These are phyloP conservation scores for Rissa tridactyla DNA, from an alignment of 2,113 vertebrate genomes.

Conservation along the genomic window DNA sequence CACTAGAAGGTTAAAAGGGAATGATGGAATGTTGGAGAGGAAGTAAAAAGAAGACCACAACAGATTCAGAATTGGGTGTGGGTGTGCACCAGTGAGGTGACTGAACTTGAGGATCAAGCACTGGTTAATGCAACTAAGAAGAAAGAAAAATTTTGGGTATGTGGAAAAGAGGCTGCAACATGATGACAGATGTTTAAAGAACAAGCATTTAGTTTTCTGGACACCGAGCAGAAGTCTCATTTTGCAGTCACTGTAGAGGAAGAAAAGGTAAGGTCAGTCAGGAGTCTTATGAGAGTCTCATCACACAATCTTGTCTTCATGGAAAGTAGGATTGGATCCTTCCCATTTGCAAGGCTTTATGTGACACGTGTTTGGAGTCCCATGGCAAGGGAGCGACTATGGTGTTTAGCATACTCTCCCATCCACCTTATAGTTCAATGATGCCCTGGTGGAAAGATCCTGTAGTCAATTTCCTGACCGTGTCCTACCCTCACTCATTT, in stretches of 20 bases:
- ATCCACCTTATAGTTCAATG: background rate
- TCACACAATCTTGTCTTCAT: background rate
- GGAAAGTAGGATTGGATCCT: background rate
- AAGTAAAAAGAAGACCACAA: background rate
- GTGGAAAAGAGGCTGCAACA: background rate
- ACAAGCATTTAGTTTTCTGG: background rate
- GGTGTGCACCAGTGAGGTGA: background rate
- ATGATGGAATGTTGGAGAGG: background rate
- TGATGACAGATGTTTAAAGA: background rate
- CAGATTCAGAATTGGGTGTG: background rate
- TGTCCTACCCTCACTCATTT: background rate
- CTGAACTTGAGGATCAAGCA: background rate
- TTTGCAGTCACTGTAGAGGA: background rate
- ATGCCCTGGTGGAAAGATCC: background rate
- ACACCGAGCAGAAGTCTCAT: background rate
- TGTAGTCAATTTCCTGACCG: background rate
- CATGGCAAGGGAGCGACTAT: background rate
- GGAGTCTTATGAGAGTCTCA: background rate
- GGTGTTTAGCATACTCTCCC: background rate
- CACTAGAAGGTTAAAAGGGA: background rate
- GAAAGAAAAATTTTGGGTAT: background rate
- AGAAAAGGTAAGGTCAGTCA: background rate
- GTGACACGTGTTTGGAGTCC: background rate
- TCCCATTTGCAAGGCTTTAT: background rate
- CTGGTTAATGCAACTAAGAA: background rate